phyloP scores from a whole-genome alignment of 1,140 invertebrate genomes.

The Drosophila teissieri region DNA sequence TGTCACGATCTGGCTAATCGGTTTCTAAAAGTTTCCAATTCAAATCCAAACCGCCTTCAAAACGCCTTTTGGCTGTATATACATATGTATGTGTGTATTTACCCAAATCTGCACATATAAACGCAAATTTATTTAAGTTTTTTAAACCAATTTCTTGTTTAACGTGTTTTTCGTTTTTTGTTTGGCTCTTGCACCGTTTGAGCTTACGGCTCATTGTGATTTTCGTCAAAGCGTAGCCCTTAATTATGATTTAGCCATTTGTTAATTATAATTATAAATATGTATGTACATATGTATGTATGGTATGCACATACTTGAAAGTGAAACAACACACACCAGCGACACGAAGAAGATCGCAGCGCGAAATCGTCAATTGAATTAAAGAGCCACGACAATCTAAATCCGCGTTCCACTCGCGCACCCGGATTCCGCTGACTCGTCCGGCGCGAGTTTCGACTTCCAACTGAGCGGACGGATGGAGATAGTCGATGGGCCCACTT shows the following conservation, averaged over 20 bases:
- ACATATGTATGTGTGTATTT: conserved; percentile 9
- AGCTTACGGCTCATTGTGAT: conserved; percentile 16
- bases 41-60: conserved; percentile 39
- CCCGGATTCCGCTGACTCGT: conserved; percentile 22
- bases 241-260: conserved; percentile 45
- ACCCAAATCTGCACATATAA: neutral
- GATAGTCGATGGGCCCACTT: conserved; percentile 35
- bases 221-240: conserved; percentile 23
- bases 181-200: conserved; percentile 7
- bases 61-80: conserved; percentile 18
- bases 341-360: conserved; percentile 9
- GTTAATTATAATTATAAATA: conserved; percentile 62
- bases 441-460: conserved; percentile 40
- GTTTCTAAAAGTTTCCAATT: conserved; percentile 34
- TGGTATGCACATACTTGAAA: conserved; percentile 17
- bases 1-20: conserved; percentile 45
- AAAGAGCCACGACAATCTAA: conserved; percentile 50
- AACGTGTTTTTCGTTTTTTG: conserved; percentile 56
- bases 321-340: conserved; percentile 47
- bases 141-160: conserved; percentile 52
- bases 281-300: conserved; percentile 3
- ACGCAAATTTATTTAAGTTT: conserved; percentile 25
- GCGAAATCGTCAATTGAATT: conserved; percentile 68
- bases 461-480: conserved; percentile 47
- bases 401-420: conserved; percentile 24